Base-by-base conservation (phyloP, 2,113 vertebrate species). In the Sylvicapra grimmia region DNA sequence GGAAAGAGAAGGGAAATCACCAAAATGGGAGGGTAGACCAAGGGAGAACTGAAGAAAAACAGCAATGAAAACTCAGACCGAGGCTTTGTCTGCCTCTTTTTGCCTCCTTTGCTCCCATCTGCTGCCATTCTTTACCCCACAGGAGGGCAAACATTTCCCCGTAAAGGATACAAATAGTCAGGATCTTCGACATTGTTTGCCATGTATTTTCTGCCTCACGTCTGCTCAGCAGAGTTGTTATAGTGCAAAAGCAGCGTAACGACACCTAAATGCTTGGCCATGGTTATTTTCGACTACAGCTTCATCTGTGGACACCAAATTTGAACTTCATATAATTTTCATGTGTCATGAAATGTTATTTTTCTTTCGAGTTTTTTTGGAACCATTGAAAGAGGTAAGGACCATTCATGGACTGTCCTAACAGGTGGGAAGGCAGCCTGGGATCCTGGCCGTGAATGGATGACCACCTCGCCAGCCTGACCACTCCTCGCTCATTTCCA, bases 271-370 rank as follows among this genome's bases (percentile, higher is more conserved):
- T 2, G 21, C 77, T 19, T 5, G 13, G n/a, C 68, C 4, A 2
- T 4, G 6, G 5, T 56, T 63, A 31, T 14, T 14, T 85, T 80
- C 40, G 4, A 56, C 33, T 14, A 14, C 65, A 86, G 40, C 77
- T 86, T 89, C 10, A 58, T 21, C 14, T 25, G 6, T 11, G 19
- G 31, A 54, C 27, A 63, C 5, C 27, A 6, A 47, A 53, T n/a
- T 61, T 40, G 36, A 86, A 96, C 58, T 59, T 88, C 47, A 21
- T 63, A 9, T 58, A 49, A 65, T 87, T 96, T 58, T 87, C 77
- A 53, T 16, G 44, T 44, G 53, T 63, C 56, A 53, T 29, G 4
- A 49, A n/a, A 47, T 96, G 25, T n/a, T 36, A 59, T 54, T n/a
- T 56, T 83, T 77, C 54, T 58, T 92, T 63, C 8, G 3, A n/a